phyloP scores from a whole-genome alignment of 1,140 invertebrate genomes.

The Protaetia brevitarsis region DNA sequence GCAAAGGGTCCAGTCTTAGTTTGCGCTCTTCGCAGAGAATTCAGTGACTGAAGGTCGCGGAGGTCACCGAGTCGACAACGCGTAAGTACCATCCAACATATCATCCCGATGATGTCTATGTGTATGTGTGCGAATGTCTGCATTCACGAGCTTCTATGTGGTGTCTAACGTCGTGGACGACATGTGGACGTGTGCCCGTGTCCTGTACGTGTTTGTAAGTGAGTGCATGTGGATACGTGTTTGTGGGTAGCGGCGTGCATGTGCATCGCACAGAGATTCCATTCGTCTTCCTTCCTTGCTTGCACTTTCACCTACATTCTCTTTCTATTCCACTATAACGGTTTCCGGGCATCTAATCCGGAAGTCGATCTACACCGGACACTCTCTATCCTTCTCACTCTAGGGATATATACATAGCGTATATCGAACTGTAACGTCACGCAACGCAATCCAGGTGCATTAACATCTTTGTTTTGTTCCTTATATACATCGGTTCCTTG shows the following conservation, averaged over 20 bases:
- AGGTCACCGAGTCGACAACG: slow-evolving; percentile 30
- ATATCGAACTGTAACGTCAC: slow-evolving; percentile 17
- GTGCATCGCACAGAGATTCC: slow-evolving; percentile 27
- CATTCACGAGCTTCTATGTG: neutral
- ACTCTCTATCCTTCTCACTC: slow-evolving; percentile 11
- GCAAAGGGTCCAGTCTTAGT: slow-evolving; percentile 44
- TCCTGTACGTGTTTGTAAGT: neutral
- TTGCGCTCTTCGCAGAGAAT: slow-evolving; percentile 38
- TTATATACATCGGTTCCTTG: slow-evolving; percentile 40
- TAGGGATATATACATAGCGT: slow-evolving; percentile 18
- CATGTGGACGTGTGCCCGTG: neutral
- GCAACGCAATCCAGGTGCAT: slow-evolving; percentile 29
- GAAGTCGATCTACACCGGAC: slow-evolving; percentile 17
- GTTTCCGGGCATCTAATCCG: slow-evolving; percentile 14
- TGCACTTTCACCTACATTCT: slow-evolving; percentile 36
- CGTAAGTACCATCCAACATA: slow-evolving; percentile 33
- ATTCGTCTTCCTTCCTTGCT: slow-evolving; percentile 28
- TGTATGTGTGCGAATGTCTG: slow-evolving; percentile 13
- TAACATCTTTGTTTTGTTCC: slow-evolving; percentile 45
- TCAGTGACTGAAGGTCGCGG: slow-evolving; percentile 40
- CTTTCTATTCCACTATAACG: slow-evolving; percentile 18
- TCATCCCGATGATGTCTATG: slow-evolving; percentile 14
- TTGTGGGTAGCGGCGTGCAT: slow-evolving; percentile 28
- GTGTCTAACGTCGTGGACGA: neutral
- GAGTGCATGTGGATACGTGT: neutral